phyloP scores from a whole-genome alignment of 2,888 invertebrate genomes.

The Eremobia ochroleuca region DNA sequence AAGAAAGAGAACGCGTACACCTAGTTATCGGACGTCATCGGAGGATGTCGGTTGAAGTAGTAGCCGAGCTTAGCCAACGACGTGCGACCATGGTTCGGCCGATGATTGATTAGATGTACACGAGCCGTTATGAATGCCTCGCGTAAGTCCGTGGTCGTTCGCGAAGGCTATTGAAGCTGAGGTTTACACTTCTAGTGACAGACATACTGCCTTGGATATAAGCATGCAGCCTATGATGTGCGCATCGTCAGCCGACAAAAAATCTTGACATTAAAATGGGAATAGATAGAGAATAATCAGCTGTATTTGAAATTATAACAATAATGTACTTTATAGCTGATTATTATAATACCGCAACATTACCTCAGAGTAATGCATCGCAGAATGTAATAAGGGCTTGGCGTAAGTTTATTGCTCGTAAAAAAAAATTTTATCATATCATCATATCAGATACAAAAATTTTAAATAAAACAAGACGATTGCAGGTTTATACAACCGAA shows the following conservation, averaged over 20 bases:
- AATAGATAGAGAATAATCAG: not conserved
- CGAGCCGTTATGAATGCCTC: not conserved
- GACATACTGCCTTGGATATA: not conserved
- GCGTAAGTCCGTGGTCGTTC: not conserved
- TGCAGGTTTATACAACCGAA: conserved; percentile 10
- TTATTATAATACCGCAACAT: conserved; percentile 2
- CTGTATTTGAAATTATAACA: not conserved
- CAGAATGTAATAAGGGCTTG: conserved; percentile 38
- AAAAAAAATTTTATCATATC: conserved; percentile 50
- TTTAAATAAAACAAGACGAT: conserved; percentile 28
- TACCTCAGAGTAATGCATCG: conserved; percentile 15
- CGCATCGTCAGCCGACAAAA: not conserved
- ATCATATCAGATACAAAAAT: conserved; percentile 37
- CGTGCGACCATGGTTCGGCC: not conserved
- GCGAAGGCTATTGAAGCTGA: not conserved
- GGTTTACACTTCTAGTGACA: too few relatives aligned
- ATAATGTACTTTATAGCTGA: not conserved
- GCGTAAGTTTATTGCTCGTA: conserved; percentile 54
- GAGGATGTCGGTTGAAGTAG: not conserved
- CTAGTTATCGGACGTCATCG: not conserved
- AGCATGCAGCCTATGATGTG: not conserved
- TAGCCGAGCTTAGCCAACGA: not conserved
- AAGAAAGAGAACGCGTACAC: not conserved
- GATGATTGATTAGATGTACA: not conserved
- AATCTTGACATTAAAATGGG: not conserved